phyloP scores from a whole-genome alignment of 2,113 vertebrate species.

The Oncorhynchus kisutch region DNA sequence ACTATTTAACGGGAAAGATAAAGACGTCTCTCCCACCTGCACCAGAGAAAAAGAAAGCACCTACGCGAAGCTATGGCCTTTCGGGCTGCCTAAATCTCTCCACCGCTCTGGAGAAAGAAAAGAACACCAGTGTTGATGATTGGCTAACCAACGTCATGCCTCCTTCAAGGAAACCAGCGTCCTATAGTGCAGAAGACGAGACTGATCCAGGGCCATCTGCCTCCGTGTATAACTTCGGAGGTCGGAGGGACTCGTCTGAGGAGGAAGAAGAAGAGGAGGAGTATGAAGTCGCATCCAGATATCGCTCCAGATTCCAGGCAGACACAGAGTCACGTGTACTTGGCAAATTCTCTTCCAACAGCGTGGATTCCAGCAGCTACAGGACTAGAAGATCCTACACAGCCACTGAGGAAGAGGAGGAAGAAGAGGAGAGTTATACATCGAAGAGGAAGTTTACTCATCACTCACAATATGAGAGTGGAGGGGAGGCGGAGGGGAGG shows the following conservation, averaged over 20 bases:
- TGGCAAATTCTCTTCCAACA: conserved; percentile 62
- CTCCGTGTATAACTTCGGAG: conserved; percentile 79
- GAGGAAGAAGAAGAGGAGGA: conserved; percentile 67
- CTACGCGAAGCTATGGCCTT: conserved; percentile 56
- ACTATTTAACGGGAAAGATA: conserved; percentile 61
- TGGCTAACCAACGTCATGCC: conserved; percentile 84
- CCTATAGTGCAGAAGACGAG: conserved; percentile 54
- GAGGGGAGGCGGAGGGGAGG: conserved; percentile 49
- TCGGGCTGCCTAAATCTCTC: conserved; percentile 67
- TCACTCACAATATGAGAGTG: conserved; percentile 68
- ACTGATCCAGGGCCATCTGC: conserved; percentile 70
- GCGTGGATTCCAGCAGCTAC: conserved; percentile 50
- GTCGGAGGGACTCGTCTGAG: conserved; percentile 66
- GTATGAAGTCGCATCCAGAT: conserved; percentile 65
- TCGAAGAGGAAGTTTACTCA: conserved; percentile 79
- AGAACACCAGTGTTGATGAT: conserved; percentile 71
- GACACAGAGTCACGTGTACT: conserved; percentile 57
- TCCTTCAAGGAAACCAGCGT: conserved; percentile 64
- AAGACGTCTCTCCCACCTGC: no score
- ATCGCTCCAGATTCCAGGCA: conserved; percentile 68
- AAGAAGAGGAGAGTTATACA: conserved; percentile 63
- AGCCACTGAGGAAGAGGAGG: conserved; percentile 57
- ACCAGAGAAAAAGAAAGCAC: conserved; percentile 34
- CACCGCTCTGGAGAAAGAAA: conserved; percentile 57
- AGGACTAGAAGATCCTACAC: conserved; percentile 49